Conservation (phyloP, 2,113 vertebrate genomes). For the Gulo gulo region DNA sequence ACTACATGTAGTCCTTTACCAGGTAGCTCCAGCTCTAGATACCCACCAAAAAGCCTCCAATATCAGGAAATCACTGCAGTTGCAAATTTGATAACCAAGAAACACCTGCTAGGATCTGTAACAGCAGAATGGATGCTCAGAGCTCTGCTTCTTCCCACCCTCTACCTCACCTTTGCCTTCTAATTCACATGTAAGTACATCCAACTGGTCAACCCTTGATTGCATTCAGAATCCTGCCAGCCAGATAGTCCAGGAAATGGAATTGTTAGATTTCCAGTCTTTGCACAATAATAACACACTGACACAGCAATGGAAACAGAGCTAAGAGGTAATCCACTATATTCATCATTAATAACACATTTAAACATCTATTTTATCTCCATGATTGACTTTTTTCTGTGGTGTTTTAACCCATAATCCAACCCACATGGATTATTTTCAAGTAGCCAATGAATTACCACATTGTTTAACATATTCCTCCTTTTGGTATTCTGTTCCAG, state of each 20-base stretch:
- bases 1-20: neutral
- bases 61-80: neutral
- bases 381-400: neutral
- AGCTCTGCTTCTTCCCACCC: neutral
- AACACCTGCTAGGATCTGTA: neutral
- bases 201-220: neutral
- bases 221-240: neutral
- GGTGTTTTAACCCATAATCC: neutral
- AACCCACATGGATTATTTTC: neutral
- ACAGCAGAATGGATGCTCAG: neutral
- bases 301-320: neutral
- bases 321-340: neutral
- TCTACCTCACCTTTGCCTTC: neutral
- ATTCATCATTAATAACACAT: neutral
- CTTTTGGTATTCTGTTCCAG: neutral
- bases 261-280: neutral
- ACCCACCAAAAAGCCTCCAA: neutral
- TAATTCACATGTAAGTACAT: neutral
- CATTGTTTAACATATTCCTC: neutral
- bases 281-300: neutral
- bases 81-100: neutral
- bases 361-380: neutral
- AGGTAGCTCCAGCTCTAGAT: neutral
- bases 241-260: neutral
- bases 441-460: neutral